Evolutionary conservation across 35 echinoderm and acorn worm genomes (phyloP).

Genomic region (Heliocidaris tuberculata): DNA sequence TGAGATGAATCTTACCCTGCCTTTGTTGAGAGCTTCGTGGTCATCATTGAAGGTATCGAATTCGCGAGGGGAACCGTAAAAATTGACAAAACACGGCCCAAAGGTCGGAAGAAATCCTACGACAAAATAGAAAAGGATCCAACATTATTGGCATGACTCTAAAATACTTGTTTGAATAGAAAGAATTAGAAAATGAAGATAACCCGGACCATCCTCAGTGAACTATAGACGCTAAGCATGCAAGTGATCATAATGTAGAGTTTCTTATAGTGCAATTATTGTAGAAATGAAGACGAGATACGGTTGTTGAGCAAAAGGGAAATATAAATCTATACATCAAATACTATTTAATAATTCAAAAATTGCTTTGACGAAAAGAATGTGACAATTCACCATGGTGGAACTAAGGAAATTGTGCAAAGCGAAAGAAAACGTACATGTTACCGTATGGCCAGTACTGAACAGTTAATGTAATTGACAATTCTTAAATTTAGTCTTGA

Average conservation of each 20-base stretch:
- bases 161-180: background rate
- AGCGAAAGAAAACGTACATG: too few relatives aligned
- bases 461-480: too few relatives aligned
- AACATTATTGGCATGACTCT: background rate
- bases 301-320: background rate
- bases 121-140: background rate
- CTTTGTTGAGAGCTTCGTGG: slow-evolving; percentile 73
- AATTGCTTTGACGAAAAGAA: background rate
- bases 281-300: background rate
- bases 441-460: too few relatives aligned
- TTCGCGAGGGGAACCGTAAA: slow-evolving; percentile 83
- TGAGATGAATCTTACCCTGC: slow-evolving; percentile 46
- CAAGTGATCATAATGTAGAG: background rate
- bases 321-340: background rate
- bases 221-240: background rate
- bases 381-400: background rate
- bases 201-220: background rate
- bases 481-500: too few relatives aligned
- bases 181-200: background rate
- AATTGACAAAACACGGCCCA: slow-evolving; percentile 84
- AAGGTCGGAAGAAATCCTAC: slow-evolving; percentile 83
- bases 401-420: background rate
- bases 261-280: background rate
- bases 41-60: slow-evolving; percentile 67
- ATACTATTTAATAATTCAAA: background rate